These are phyloP conservation scores for Pyrocephalus nanus DNA, from an alignment of 2,797 vertebrate genomes.

Conservation along the genomic window DNA sequence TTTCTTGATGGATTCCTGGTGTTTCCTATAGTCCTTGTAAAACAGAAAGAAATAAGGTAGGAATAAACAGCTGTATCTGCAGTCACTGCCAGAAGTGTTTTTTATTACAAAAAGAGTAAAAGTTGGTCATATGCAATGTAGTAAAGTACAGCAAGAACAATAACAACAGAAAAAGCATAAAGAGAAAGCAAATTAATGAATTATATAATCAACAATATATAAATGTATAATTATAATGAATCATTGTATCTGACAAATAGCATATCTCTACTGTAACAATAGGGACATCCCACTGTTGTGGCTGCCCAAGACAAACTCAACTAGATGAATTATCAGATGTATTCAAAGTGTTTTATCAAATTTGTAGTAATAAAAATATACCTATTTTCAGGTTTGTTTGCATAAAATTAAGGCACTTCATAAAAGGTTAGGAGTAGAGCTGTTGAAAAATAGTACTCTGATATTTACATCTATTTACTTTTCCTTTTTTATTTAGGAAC, in stretches of 20 bases:
- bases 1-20: background rate
- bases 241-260: background rate
- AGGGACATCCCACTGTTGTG: background rate
- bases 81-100: accelerated
- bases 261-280: background rate
- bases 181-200: background rate
- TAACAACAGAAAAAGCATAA: background rate
- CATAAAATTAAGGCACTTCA: background rate
- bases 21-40: background rate
- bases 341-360: background rate
- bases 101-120: background rate
- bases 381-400: background rate
- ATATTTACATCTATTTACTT: background rate
- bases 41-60: background rate
- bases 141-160: background rate
- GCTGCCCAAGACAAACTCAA: background rate
- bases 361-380: background rate
- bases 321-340: background rate
- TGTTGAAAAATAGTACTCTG: background rate
- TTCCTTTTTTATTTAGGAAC: background rate
- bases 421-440: background rate
- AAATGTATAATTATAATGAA: background rate
- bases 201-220: background rate
- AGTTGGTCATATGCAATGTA: background rate
- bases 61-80: background rate